Evolutionary conservation across 2,797 vertebrate genomes (phyloP).

Genomic region (Mormyrops attenuatus): DNA sequence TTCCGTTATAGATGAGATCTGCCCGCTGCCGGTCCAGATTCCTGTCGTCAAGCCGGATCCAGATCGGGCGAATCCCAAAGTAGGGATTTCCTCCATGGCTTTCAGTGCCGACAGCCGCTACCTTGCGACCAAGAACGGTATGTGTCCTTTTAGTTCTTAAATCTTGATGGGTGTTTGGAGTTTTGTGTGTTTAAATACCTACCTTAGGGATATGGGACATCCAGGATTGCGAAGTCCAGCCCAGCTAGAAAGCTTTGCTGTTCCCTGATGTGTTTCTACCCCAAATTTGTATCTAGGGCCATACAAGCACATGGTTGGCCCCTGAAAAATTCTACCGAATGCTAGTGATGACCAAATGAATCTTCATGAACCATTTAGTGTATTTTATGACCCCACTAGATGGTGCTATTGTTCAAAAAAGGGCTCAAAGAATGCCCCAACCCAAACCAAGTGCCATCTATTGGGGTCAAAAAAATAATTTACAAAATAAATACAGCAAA

Average conservation of each 20-base stretch:
- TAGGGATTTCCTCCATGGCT: conserved; percentile 77
- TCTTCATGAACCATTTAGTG: background rate
- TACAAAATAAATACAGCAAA: background rate
- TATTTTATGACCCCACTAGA: background rate
- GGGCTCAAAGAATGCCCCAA: background rate
- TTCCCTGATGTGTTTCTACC: background rate
- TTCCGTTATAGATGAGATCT: conserved; percentile 75
- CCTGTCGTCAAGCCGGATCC: conserved; percentile 74
- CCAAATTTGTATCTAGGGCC: background rate
- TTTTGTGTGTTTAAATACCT: background rate
- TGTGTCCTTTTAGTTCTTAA: conserved; percentile 7
- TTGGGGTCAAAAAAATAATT: background rate
- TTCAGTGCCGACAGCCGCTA: conserved; percentile 89
- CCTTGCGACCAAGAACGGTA: conserved; percentile 87
- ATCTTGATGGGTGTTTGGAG: background rate
- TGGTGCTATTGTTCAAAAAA: background rate
- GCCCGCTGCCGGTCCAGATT: conserved; percentile 66
- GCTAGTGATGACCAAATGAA: background rate
- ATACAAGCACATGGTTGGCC: background rate
- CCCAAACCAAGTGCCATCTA: background rate
- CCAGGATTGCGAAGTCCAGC: background rate
- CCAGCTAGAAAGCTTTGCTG: background rate
- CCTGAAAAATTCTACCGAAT: background rate
- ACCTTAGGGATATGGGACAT: background rate
- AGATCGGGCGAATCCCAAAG: conserved; percentile 88